Conservation (phyloP, 2,113 vertebrate genomes). For the Ramphastos sulfuratus region DNA sequence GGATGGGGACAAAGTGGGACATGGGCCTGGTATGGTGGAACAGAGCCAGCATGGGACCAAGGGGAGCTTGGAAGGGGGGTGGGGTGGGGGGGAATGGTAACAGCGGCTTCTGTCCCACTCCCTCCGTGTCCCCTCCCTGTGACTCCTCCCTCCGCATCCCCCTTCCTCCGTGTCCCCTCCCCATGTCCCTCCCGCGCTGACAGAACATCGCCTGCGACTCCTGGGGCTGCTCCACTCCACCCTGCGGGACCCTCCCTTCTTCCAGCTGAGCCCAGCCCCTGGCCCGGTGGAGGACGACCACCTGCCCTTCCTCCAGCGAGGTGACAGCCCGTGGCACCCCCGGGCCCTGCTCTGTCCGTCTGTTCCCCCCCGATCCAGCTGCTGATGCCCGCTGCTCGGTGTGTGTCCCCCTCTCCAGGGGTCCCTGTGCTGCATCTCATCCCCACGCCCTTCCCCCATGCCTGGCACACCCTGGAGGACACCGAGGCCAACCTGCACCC, state of each 20-base stretch:
- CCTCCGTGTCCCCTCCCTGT: neutral
- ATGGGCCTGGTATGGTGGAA: too few species aligned
- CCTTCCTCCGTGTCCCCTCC: neutral
- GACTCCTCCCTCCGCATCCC: too few species aligned
- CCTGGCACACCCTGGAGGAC: conserved; percentile 89
- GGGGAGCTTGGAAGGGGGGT: too few species aligned
- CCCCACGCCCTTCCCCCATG: conserved; percentile 86
- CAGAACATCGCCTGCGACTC: conserved; percentile 85
- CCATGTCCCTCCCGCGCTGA: too few species aligned
- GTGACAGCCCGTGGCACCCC: conserved; percentile 34
- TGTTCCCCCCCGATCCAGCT: too few species aligned
- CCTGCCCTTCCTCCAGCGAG: conserved; percentile 86
- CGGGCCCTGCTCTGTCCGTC: too few species aligned
- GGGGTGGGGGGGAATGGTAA: too few species aligned
- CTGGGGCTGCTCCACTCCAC: conserved; percentile 80
- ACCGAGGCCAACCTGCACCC: conserved; percentile 85
- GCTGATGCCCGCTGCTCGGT: too few species aligned
- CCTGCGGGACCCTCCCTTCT: conserved; percentile 82
- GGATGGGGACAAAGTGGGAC: too few species aligned
- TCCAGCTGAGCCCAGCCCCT: conserved; percentile 79
- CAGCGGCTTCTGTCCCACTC: too few species aligned
- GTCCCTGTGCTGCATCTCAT: conserved; percentile 89
- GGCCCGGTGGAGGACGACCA: conserved; percentile 89
- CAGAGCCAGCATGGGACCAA: too few species aligned
- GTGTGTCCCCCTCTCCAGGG: conserved; percentile 52